A percentile compares a stretch with the other conserved stretches of the same genome.
Evolutionary conservation across 2,888 invertebrate species (phyloP).

Genomic region (Mesorhabditis belari): DNA sequence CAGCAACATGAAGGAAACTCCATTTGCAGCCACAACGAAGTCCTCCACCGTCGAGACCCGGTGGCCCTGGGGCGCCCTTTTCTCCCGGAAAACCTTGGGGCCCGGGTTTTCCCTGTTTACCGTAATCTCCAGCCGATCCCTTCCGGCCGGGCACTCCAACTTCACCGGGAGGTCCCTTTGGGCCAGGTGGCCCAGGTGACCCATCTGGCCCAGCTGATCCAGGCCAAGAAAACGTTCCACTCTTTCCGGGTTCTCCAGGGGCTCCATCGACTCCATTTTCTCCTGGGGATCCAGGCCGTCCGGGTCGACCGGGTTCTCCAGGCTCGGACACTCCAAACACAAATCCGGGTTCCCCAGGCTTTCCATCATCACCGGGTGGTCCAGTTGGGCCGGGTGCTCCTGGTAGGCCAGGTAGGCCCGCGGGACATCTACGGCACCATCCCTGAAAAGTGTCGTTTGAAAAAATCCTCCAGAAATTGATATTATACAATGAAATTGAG

Average conservation of each 20-base stretch:
- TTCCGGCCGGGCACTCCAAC: background rate
- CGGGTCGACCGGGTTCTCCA: conserved; percentile 14
- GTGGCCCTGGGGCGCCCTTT: background rate
- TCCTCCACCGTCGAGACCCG: too few species aligned
- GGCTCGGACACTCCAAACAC: too few species aligned
- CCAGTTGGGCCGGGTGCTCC: background rate
- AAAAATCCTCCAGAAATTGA: too few species aligned
- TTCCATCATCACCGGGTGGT: background rate
- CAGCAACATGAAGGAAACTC: background rate
- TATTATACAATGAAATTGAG: background rate
- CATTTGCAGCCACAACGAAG: background rate
- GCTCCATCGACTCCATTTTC: conserved; percentile 13
- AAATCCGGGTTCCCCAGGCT: conserved; percentile 5
- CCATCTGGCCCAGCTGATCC: background rate
- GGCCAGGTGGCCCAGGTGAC: background rate
- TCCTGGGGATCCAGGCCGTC: conserved; percentile 12
- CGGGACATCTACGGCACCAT: background rate
- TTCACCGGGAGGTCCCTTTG: background rate
- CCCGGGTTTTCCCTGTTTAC: background rate
- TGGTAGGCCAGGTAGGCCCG: background rate
- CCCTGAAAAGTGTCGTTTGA: background rate
- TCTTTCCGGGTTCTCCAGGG: conserved; percentile 17
- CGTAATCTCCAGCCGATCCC: background rate
- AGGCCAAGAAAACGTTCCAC: conserved; percentile 5
- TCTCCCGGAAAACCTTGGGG: background rate